Conservation (phyloP, 2,797 vertebrate genomes). For the Enteromius paludinosus region DNA sequence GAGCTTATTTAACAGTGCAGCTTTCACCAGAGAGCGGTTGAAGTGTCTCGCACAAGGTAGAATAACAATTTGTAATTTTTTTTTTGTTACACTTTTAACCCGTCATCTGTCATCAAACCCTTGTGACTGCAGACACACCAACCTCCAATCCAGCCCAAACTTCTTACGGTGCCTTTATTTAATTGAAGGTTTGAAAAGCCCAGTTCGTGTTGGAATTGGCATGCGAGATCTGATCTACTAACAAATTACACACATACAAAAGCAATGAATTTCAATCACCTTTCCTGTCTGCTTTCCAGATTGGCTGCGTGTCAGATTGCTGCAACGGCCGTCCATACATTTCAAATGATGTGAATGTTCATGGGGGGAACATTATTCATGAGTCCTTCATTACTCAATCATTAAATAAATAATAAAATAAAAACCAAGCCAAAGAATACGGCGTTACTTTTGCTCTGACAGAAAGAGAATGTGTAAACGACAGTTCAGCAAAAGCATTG, state of each 20-base stretch:
- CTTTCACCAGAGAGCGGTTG: not conserved
- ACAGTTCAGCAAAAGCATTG: not conserved
- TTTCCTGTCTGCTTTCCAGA: constrained; percentile 69
- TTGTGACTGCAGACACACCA: constrained; percentile 32
- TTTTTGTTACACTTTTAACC: constrained; percentile 10
- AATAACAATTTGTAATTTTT: not conserved
- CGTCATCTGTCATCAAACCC: not conserved
- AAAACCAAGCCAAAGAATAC: constrained; percentile 44
- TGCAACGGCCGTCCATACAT: constrained; percentile 61
- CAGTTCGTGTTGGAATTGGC: constrained; percentile 60
- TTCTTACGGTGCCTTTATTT: constrained; percentile 62
- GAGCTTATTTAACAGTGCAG: constrained; percentile 12
- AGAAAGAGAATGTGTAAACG: constrained; percentile 8
- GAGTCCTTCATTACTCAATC: constrained; percentile 67
- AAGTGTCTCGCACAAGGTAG: constrained; percentile 1
- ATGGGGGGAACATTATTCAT: constrained; percentile 63
- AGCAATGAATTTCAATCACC: constrained; percentile 79
- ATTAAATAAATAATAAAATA: constrained; percentile 63
- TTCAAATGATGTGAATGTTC: constrained; percentile 65
- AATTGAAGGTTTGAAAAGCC: constrained; percentile 68
- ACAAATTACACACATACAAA: constrained; percentile 74
- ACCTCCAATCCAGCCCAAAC: constrained; percentile 33
- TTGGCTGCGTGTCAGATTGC: constrained; percentile 69
- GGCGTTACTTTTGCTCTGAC: constrained; percentile 20
- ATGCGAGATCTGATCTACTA: constrained; percentile 68